phyloP scores from a whole-genome alignment of 2,113 vertebrate genomes.

The Stomatorhinus ivindoensis region DNA sequence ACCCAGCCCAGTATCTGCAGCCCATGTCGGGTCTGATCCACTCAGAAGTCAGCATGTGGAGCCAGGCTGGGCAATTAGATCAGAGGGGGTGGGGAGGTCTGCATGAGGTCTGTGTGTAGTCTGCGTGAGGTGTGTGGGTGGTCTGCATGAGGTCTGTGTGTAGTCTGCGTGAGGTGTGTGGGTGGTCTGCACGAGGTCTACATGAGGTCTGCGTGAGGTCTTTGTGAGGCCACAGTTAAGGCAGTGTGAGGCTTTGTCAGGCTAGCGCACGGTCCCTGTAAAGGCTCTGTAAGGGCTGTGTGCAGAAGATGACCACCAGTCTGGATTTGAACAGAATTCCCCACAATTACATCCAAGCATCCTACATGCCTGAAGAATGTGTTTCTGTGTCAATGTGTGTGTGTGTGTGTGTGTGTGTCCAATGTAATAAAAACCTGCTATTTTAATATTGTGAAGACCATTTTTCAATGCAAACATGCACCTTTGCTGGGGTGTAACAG shows the following conservation, averaged over 20 bases:
- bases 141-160: too few species aligned
- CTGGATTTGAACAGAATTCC: conserved; percentile 31
- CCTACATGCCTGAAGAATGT: not conserved
- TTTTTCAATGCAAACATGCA: not conserved
- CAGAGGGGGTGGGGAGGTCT: not conserved
- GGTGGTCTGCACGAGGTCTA: not conserved
- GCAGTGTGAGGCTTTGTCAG: not conserved
- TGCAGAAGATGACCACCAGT: conserved; percentile 12
- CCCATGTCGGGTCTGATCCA: not conserved
- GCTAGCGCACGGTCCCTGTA: not conserved
- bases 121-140: not conserved
- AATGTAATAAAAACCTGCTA: too few species aligned
- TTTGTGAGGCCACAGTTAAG: not conserved
- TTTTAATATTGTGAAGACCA: too few species aligned
- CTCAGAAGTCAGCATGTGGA: conserved; percentile 26
- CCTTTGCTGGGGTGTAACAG: conserved; percentile 42
- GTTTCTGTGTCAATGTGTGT: not conserved
- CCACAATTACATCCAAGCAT: conserved; percentile 21
- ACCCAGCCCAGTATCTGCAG: not conserved
- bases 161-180: too few species aligned
- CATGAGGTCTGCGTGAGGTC: not conserved
- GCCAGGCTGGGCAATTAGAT: not conserved
- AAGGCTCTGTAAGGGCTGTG: not conserved
- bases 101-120: not conserved
- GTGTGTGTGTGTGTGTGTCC: not conserved